phyloP scores from a whole-genome alignment of 2,797 vertebrate genomes.

The Hippoglossus hippoglossus region DNA sequence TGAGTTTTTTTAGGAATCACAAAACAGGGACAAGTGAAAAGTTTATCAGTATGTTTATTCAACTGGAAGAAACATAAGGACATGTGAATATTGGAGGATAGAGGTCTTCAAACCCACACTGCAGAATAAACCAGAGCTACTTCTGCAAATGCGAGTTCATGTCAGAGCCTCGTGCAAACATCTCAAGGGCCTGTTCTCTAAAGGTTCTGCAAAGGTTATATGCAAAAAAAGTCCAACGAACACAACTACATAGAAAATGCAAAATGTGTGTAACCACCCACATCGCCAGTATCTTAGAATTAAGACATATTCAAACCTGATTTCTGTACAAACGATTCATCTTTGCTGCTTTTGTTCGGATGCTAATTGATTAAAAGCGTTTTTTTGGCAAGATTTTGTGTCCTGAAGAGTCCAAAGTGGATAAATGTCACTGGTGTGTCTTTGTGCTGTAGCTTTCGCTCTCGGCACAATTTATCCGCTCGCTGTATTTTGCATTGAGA shows the following conservation, averaged over 20 bases:
- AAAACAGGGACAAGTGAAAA: too few relatives aligned
- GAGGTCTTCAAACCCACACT: slow-evolving; percentile 9
- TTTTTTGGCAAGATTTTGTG: slow-evolving; percentile 48
- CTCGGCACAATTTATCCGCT: slow-evolving; percentile 41
- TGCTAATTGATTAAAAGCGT: slow-evolving; percentile 55
- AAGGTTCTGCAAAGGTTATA: slow-evolving; percentile 71
- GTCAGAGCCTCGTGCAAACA: slow-evolving; percentile 40
- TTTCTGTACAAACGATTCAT: slow-evolving; percentile 43
- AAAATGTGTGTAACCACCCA: slow-evolving; percentile 25
- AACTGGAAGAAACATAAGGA: background rate
- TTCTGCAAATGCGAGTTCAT: slow-evolving; percentile 28
- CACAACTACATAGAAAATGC: slow-evolving; percentile 4
- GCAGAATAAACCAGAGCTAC: slow-evolving; percentile 5
- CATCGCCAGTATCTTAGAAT: slow-evolving; percentile 16
- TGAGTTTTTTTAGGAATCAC: background rate
- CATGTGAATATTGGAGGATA: background rate
- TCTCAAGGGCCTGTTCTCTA: slow-evolving; percentile 50
- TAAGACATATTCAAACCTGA: slow-evolving; percentile 23
- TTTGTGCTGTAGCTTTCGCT: slow-evolving; percentile 31
- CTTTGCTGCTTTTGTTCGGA: slow-evolving; percentile 41
- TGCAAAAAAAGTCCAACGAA: slow-evolving; percentile 47
- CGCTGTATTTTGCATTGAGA: slow-evolving; percentile 51
- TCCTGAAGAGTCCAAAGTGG: slow-evolving; percentile 60
- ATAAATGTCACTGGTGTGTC: slow-evolving; percentile 59
- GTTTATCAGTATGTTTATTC: background rate